Evolutionary conservation across 2,113 vertebrate genomes (phyloP), one percentile per base, ranked within the genome.

Genomic region (Paramisgurnus dabryanus): DNA sequence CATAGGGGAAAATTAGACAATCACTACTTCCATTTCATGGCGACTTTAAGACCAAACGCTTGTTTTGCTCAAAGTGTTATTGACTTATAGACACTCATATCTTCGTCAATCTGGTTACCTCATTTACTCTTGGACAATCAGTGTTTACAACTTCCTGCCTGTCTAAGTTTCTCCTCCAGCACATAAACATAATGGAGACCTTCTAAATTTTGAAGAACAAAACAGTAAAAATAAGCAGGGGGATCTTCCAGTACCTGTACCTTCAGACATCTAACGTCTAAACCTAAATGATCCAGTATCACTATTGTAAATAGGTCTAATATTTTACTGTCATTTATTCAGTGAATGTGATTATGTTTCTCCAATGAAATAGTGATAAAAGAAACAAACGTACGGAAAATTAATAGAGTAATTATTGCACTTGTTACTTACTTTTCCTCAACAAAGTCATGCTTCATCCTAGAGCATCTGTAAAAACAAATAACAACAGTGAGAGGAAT

Each of bases 361-460:
- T 69, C 57, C 8, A 49, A 43, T 34, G 39, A 66, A 41, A 55
- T 4, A 39, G 22, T 12, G 47, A 27, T 47, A 8, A 17, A 47
- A 22, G 12, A 22, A 34, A 40, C 67, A 70, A 69, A 5, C 7
- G 5, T 10, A 50, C 9, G 6, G 6, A 6, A 12, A 5, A 39
- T 4, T 8, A 6, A 6, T 58, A 4, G 15, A 43, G 64, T 6
- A 65, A 58, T 22, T 75, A 4, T 6, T 66, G 7, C 10, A 57
- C 64, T 15, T 72, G 18, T 61, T 61, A 89, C 95, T 96, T 91
- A 98, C 96, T 87, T 95, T 95, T 96, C 85, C 93, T 94, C 88
- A 97, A 85, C 68, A 96, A 88, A 92, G 93, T 91, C 96, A 98
- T 98, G n/a, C 86, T 86, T 94, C 87, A 87, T 82, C 80, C 87